A percentile compares a stretch with the other conserved stretches of the same genome.
phyloP scores from a whole-genome alignment of 1,140 invertebrate species.

The Drosophila azteca region DNA sequence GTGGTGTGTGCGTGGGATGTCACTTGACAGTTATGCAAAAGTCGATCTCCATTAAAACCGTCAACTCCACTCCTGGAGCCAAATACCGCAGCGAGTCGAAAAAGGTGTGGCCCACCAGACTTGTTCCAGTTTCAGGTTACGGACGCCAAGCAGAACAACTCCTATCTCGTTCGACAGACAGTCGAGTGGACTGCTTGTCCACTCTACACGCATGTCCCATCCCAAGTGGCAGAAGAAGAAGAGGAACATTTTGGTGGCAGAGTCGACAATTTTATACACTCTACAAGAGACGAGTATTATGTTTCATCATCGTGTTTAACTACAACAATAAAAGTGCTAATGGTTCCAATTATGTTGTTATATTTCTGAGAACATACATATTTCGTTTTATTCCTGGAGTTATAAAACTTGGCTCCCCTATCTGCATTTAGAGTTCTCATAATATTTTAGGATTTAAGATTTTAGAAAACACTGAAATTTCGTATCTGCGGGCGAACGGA shows the following conservation, averaged over 20 bases:
- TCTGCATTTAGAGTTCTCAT: too few species aligned
- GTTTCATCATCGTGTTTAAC: not conserved
- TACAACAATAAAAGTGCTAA: too few species aligned
- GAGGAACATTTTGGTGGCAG: not conserved
- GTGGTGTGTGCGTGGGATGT: conserved; percentile 47
- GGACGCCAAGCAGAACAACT: conserved; percentile 25
- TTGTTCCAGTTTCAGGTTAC: conserved; percentile 65
- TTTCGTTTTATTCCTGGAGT: too few species aligned
- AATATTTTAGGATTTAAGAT: too few species aligned
- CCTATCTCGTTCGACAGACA: conserved; percentile 21
- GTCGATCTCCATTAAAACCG: conserved; percentile 22
- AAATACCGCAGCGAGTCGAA: conserved; percentile 30
- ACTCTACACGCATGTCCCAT: conserved; percentile 58
- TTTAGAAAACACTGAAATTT: conserved; percentile 16
- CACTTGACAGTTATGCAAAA: conserved; percentile 61
- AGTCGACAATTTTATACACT: not conserved
- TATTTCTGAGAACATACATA: too few species aligned
- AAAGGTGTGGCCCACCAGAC: conserved; percentile 59
- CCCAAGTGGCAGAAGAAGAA: conserved; percentile 35
- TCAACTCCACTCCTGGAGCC: conserved; percentile 41
- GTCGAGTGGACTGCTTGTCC: conserved; percentile 43
- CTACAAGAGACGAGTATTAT: conserved; percentile 11
- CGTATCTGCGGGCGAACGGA: conserved; percentile 19
- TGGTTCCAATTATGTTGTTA: too few species aligned
- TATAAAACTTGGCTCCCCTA: too few species aligned